Base-by-base conservation (phyloP, 1,140 invertebrate species). In the Drosophila leontia region DNA sequence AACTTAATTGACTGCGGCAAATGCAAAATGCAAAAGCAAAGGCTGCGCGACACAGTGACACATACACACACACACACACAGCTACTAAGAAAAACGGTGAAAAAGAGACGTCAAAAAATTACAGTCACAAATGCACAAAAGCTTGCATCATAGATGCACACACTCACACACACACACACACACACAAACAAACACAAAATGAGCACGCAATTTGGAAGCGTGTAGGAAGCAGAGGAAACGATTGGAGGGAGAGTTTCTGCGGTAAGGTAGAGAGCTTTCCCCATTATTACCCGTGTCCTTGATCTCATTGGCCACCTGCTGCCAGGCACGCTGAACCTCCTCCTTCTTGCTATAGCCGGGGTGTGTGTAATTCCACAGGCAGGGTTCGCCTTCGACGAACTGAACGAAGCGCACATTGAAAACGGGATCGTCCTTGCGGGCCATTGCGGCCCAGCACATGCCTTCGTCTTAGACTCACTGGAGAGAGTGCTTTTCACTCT, bases 351-450 rank as follows among this genome's bases (percentile, higher is more conserved):
- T 92, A 45, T 92, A 92, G 26, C 90, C 91, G 17, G 91, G 91
- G 62, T 90, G 82, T 29, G 87, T 92, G 41, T 87, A 90, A 19
- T 92, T 92, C 91, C 91, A 92, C 3, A 92, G 55, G 44, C 91
- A 91, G 1, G 91, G 67, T 61, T 92, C 84, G 13, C 65, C 68
- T 51, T 92, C 91, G 44, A 92, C 91, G 37, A 92, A 78, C 59
- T 92, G 91, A 60, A 92, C 91, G 65, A 92, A 92, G 61, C 82
- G 79, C 65, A 92, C 91, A 80, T 92, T 92, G 62, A 91, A 91
- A 50, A 92, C 91, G 61, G 91, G 91, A 92, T 92, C 91, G 75
- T 92, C 91, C 88, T 92, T 92, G 68, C 91, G 91, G 19, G 82
- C 80, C 90, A 91, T 85, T 64, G 75, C 26, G 72, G 63, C 74